Evolutionary conservation across 2,888 invertebrate species (phyloP), one percentile per base, ranked within the genome.

Genomic region (Agonopterix subpropinquella): DNA sequence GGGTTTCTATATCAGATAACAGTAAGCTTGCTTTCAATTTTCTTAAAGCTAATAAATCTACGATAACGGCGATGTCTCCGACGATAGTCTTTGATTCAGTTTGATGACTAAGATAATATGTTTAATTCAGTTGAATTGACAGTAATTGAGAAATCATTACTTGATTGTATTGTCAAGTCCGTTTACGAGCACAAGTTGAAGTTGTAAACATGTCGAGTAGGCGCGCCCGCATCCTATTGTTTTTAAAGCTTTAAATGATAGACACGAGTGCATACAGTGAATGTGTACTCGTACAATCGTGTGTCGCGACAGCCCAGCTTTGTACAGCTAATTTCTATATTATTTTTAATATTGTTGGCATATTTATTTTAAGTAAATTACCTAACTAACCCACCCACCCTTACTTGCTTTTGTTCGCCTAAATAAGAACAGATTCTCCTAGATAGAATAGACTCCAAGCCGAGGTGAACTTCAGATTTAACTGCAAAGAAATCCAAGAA

Each of bases 151-250:
- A 60, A 62, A 64, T 66, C 55, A 60, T 68, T 56, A 64, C 59
- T 64, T 74, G 71, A 77, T 75, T 74, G 70, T 70, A 62, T 64
- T 68, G 72, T 75, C 73, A 70, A 76, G 65, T 54, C 61, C 61
- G 61, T 66, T 59, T 67, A 68, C 49, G 56, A 60, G 59, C 61
- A 63, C 64, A 65, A 67, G 56, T 54, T 52, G 47, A 64, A 56
- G 60, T 61, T 62, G 61, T 65, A 65, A 65, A 69, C 60, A 67
- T 65, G 56, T 57, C 50, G 57, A 62, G 58, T 66, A 60, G 65
- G 59, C 59, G 56, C 65, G 63, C 81, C 81, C 80, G 82, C 80
- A 78, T 80, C 69, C 78, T 68, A 70, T 80, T 80, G 79, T 81
- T 75, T 73, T 62, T 66, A 72, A 68, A 75, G 65, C 66, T 73